Percentiles rank a stretch among this genome's conserved stretches.
phyloP scores from a whole-genome alignment of 2,113 vertebrate genomes.

The Trachemys scripta region DNA sequence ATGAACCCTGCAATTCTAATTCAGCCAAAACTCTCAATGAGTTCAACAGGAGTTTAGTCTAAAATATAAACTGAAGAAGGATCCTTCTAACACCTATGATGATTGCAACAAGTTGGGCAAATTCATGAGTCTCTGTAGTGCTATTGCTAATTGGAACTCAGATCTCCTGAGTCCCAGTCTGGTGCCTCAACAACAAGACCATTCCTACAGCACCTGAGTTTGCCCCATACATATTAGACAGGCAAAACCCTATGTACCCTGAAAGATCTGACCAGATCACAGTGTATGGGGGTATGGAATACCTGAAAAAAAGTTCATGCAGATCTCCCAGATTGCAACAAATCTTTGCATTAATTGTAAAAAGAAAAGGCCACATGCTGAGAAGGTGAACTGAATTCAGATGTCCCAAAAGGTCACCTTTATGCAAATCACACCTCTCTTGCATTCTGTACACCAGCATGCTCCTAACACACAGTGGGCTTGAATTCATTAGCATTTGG shows the following conservation, averaged over 20 bases:
- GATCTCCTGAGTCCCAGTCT: not conserved
- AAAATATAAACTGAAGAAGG: not conserved
- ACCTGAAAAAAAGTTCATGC: not conserved
- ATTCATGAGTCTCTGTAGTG: not conserved
- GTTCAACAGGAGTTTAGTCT: not conserved
- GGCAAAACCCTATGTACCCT: not conserved
- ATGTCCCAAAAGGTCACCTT: not conserved
- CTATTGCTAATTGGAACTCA: not conserved
- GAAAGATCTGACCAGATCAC: not conserved
- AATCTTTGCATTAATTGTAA: not conserved
- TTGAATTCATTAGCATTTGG: not conserved
- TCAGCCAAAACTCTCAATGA: fast-evolving
- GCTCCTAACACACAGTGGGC: not conserved
- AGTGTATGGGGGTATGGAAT: not conserved
- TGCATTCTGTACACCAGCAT: not conserved
- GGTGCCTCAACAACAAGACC: not conserved
- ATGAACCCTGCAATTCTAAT: not conserved
- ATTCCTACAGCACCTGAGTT: not conserved
- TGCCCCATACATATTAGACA: slow-evolving; percentile 36
- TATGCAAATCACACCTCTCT: not conserved
- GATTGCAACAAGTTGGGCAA: not conserved
- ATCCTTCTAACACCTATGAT: not conserved
- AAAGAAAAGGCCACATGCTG: not conserved
- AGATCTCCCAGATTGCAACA: not conserved
- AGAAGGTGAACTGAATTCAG: not conserved